These are phyloP conservation scores for Artemia franciscana DNA, from an alignment of 1,140 invertebrate species.

Conservation along the genomic window DNA sequence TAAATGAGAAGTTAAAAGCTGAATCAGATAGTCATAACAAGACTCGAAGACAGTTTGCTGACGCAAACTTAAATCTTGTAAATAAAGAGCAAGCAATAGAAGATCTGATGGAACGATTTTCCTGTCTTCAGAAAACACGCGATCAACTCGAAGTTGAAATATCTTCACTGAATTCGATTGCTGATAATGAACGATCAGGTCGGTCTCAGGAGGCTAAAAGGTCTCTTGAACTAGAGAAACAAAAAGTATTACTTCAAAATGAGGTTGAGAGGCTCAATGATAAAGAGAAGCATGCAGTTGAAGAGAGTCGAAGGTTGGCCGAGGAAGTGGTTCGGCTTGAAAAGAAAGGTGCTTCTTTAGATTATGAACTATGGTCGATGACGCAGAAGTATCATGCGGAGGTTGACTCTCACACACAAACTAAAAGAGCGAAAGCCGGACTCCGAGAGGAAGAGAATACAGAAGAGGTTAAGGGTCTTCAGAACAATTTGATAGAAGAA, in stretches of 20 bases:
- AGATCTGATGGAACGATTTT: constrained; percentile 44
- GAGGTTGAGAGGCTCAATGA: constrained; percentile 47
- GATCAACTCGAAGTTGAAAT: constrained; percentile 60
- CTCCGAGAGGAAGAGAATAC: constrained; percentile 72
- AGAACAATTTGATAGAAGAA: constrained; percentile 73
- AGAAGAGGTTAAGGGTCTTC: constrained; percentile 56
- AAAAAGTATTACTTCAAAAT: constrained; percentile 27
- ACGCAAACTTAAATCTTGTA: constrained; percentile 53
- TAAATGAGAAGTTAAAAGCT: constrained; percentile 64
- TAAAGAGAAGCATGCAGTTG: constrained; percentile 39
- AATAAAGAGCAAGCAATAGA: constrained; percentile 48
- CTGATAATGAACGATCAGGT: constrained; percentile 57
- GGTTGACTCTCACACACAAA: constrained; percentile 54
- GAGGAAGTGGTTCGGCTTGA: constrained; percentile 60
- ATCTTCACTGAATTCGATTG: constrained; percentile 35
- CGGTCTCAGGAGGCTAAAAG: constrained; percentile 42
- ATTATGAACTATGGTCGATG: constrained; percentile 62
- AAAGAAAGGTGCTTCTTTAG: constrained; percentile 63
- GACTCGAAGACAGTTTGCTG: constrained; percentile 56
- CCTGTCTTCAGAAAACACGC: constrained; percentile 43
- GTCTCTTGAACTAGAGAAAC: constrained; percentile 43
- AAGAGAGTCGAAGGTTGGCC: constrained; percentile 49
- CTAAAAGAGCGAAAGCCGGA: constrained; percentile 41
- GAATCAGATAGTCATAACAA: constrained; percentile 38
- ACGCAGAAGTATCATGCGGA: constrained; percentile 65